Evolutionary conservation across 2,113 vertebrate species (phyloP).

Genomic region (Dicerorhinus sumatrensis): DNA sequence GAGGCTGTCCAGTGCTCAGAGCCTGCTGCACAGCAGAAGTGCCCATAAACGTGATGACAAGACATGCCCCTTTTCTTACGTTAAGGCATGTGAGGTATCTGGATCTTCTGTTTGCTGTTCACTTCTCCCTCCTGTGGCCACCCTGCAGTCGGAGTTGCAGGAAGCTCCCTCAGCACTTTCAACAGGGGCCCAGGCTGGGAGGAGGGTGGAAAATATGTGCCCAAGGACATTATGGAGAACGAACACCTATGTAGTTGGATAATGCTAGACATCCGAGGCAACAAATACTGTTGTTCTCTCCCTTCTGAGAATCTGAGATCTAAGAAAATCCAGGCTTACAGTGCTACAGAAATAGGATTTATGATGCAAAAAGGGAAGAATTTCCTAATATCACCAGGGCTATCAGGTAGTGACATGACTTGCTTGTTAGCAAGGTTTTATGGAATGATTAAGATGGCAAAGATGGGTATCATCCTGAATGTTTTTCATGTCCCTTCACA

Average conservation of each 20-base stretch:
- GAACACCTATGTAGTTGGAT: neutral
- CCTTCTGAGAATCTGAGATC: neutral
- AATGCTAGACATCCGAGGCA: neutral
- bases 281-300: neutral
- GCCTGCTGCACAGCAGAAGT: no score
- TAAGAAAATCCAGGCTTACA: neutral
- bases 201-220: neutral
- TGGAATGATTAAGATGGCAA: neutral
- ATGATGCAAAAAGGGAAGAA: neutral
- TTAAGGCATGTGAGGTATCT: no score
- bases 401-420: neutral
- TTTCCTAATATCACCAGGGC: neutral
- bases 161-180: neutral
- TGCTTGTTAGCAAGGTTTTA: neutral
- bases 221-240: neutral
- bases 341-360: neutral
- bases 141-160: no score
- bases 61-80: no score
- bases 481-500: neutral
- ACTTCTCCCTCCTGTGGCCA: no score
- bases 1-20: no score
- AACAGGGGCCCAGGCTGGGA: neutral
- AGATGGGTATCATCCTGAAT: neutral
- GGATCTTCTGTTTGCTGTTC: no score
- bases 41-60: no score